Percentiles rank a stretch among this genome's conserved stretches.
phyloP scores from a whole-genome alignment of 2,113 vertebrate species.

The Hydrochoerus hydrochaeris region DNA sequence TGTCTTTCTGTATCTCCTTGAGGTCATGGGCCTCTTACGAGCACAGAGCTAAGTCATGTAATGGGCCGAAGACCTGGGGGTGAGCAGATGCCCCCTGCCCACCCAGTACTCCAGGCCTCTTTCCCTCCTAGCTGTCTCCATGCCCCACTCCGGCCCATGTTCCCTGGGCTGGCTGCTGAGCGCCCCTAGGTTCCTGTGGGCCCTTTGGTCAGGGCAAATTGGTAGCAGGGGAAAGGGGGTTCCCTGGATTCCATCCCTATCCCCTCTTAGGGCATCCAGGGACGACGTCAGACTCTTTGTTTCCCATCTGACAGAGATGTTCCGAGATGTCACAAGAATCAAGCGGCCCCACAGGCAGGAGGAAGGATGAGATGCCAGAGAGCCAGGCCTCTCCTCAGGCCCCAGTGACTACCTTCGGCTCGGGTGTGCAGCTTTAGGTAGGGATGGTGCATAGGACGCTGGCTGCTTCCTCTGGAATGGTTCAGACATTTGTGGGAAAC shows the following conservation, averaged over 20 bases:
- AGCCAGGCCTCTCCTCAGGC: neutral
- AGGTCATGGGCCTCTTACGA: neutral
- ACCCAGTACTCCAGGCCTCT: neutral
- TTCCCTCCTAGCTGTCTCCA: neutral
- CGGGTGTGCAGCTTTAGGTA: neutral
- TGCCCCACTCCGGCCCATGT: neutral
- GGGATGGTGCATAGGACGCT: neutral
- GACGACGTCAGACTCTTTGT: neutral
- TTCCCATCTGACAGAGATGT: neutral
- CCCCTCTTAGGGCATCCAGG: neutral
- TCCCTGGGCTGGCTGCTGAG: neutral
- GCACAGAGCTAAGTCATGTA: neutral
- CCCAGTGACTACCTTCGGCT: neutral
- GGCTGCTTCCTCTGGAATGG: neutral
- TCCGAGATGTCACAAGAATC: neutral
- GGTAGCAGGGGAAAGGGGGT: neutral
- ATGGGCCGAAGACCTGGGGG: neutral
- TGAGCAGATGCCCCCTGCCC: neutral
- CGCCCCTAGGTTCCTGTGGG: neutral
- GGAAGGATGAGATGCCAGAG: neutral
- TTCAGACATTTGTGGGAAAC: neutral
- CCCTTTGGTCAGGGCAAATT: neutral
- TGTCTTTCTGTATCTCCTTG: neutral
- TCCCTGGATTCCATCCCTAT: neutral
- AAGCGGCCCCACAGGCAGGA: neutral